Evolutionary conservation across 1,140 invertebrate species (phyloP), one percentile per base, ranked within the genome.

Genomic region (Lanistes nyassanus): DNA sequence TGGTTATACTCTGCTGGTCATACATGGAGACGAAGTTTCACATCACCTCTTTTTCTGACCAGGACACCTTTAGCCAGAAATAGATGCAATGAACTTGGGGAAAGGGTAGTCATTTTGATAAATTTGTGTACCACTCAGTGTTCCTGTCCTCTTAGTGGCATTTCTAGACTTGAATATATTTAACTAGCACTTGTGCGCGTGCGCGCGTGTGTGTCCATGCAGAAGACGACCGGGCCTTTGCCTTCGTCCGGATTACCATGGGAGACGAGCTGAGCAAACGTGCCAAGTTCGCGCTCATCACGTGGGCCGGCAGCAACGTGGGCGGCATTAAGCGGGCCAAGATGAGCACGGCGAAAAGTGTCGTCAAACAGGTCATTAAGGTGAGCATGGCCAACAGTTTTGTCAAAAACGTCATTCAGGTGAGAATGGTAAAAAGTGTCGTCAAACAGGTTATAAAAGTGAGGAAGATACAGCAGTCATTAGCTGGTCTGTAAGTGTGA

Each of bases 251-350:
- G 82, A 89, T 91, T 13, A 81, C 83, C 53, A 89, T 93, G 86
- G 94, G 94, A 31, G 94, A 95, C 83, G 94, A 95, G 86, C 92
- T 95, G 93, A 94, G 93, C 74, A 94, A 94, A 89, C 89, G 94
- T 81, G 92, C 92, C 84, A 95, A 94, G 88, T 95, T 95, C 87
- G 91, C 93, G 65, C 92, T 95, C 79, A 90, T 95, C 55, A 94
- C 93, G 77, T 95, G 94, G 94, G 92, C 94, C 64, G 94, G 94
- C 7, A 91, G 91, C 64, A 90, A 92, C 76, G 93, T 95, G 75
- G 92, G 92, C 37, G 92, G 94, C 64, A 92, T 94, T 82, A 93
- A 94, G 87, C 91, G 93, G 72, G 94, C 94, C 79, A 94, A 94
- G 88, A 93, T 94, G 92, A 94, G 93, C 86, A 94, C 93, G 67